These are phyloP conservation scores for Idaea aversata DNA, from an alignment of 2,888 invertebrate genomes.

Conservation along the genomic window DNA sequence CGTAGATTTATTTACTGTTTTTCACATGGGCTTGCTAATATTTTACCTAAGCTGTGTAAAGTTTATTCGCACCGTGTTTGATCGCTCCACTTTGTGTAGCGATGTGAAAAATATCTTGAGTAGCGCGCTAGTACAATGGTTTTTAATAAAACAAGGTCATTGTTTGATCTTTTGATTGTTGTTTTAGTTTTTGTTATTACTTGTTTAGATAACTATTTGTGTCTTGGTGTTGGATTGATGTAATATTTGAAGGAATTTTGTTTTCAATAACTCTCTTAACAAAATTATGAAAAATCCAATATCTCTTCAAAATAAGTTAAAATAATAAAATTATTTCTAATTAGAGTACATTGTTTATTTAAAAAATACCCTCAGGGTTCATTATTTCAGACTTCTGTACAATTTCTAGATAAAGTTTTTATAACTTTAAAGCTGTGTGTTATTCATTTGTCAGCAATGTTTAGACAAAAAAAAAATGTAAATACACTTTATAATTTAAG, in stretches of 20 bases:
- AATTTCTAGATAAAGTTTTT: no score
- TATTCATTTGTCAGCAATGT: no score
- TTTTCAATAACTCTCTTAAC: background rate
- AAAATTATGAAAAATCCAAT: background rate
- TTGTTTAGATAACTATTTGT: slow-evolving; percentile 19
- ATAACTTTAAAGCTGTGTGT: no score
- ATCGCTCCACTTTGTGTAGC: slow-evolving; percentile 53
- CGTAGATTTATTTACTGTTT: background rate
- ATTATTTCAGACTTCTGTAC: no score
- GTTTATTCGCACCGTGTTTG: slow-evolving; percentile 8
- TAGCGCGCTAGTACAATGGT: slow-evolving; percentile 42
- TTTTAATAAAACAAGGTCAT: slow-evolving; percentile 50
- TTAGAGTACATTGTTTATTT: no score
- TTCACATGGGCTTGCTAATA: background rate
- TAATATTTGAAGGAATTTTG: background rate
- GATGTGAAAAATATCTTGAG: slow-evolving; percentile 55
- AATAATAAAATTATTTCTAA: no score
- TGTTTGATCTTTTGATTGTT: slow-evolving; percentile 31
- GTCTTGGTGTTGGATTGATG: background rate
- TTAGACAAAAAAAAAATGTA: no score
- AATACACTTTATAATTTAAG: no score
- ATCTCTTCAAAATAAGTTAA: no score
- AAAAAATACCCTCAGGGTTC: no score
- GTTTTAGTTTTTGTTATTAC: slow-evolving; percentile 25
- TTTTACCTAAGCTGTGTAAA: slow-evolving; percentile 6